Evolutionary conservation across 2,888 invertebrate genomes (phyloP), one percentile per base, ranked within the genome.

Genomic region (Drosophila limbata): DNA sequence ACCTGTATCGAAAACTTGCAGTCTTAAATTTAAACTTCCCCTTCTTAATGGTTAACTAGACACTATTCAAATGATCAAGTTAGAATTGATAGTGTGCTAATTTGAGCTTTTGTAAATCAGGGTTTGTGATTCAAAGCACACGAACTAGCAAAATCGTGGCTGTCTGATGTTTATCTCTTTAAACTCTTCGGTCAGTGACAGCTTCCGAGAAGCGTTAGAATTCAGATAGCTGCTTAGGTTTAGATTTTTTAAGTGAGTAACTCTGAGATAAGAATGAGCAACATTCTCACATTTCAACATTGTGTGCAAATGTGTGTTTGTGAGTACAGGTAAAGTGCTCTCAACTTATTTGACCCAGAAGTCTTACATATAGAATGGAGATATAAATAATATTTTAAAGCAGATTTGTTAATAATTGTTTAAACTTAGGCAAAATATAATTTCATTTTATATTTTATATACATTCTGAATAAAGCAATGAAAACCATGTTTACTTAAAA

Each of bases 181-280:
- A 33, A 60, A 47, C 19, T 31, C n/a, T 33, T 21, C 48, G 25
- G 10, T 15, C 31, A 53, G 17, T 70, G 75, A 69, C 79, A 74
- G 72, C 59, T 85, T 78, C 80, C 65, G 35, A 80, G 80, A 85
- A 81, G 72, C 40, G 11, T 28, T 13, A 45, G 45, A 50, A 31
- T 11, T 15, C 8, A 13, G 60, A 28, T 25, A 60, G 55, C 51
- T 56, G 39, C 33, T 13, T 35, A 44, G 59, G 59, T 51, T 40
- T 42, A 65, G 51, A 62, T 73, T 42, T 59, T 19, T 39, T 1
- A 9, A 61, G 73, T 73, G 65, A 55, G 25, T 31, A 1, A 8
- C 10, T 13, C 4, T 11, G n/a, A 19, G 74, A 71, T 71, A 50
- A 63, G 11, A 63, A 15, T 3, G 21, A 25, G n/a, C 39, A 57